Conservation (phyloP, 2,888 invertebrate genomes). For the Phania funesta region DNA sequence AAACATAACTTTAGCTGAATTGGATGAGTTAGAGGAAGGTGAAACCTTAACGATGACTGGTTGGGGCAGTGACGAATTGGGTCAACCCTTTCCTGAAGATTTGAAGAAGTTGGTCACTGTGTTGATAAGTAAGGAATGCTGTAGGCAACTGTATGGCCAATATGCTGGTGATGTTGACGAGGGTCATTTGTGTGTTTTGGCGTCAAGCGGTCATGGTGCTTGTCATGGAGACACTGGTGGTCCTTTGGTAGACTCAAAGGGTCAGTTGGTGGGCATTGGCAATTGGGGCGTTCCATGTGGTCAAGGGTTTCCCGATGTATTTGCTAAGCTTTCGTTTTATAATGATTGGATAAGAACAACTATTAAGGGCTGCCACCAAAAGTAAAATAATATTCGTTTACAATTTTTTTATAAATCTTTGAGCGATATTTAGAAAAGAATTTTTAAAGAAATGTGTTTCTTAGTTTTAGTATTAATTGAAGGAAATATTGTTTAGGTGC, state of each 20-base stretch:
- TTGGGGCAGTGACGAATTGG: constrained; percentile 83
- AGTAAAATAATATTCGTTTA: background rate
- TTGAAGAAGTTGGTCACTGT: constrained; percentile 82
- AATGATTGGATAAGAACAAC: constrained; percentile 76
- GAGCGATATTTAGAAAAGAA: no score
- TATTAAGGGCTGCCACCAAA: constrained; percentile 73
- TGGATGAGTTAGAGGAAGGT: constrained; percentile 80
- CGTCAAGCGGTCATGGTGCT: constrained; percentile 81
- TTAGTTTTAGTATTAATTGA: no score
- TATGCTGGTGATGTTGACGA: constrained; percentile 81
- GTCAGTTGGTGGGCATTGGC: constrained; percentile 76
- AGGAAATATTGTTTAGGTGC: no score
- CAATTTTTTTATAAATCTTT: no score
- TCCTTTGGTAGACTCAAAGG: constrained; percentile 74
- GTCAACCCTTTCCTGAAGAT: constrained; percentile 81
- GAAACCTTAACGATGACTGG: constrained; percentile 83
- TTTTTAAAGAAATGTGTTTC: no score
- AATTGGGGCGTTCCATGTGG: constrained; percentile 79
- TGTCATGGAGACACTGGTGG: constrained; percentile 78
- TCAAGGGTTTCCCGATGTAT: constrained; percentile 77
- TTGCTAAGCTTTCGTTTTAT: constrained; percentile 75
- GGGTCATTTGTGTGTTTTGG: constrained; percentile 83
- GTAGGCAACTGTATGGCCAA: constrained; percentile 76
- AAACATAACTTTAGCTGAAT: constrained; percentile 82
- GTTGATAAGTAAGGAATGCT: constrained; percentile 81